These are phyloP conservation scores for Subanguina moxae DNA, from an alignment of 1,140 invertebrate genomes.

Conservation along the genomic window DNA sequence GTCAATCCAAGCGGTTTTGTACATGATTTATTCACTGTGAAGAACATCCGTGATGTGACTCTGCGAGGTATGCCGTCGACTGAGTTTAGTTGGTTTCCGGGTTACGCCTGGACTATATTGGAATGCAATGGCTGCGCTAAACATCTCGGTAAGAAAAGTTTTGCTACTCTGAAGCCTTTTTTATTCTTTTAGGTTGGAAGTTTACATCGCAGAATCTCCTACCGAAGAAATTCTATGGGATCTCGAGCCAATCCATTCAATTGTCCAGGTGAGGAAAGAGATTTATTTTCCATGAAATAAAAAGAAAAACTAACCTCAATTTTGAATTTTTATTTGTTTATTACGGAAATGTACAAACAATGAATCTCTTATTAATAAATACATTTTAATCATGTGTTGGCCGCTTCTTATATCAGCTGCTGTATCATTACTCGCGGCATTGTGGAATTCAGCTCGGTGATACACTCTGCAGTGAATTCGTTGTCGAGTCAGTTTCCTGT, in stretches of 20 bases:
- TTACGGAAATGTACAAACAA: no score
- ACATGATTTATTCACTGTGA: constrained; percentile 20
- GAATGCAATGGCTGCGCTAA: constrained; percentile 7
- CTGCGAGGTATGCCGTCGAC: constrained; percentile 5
- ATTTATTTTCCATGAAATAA: not conserved
- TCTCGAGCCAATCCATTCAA: not conserved
- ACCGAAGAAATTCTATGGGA: constrained; percentile 24
- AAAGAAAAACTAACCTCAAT: no score
- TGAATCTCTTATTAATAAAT: no score
- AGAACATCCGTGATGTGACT: not conserved
- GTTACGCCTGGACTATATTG: constrained; percentile 17
- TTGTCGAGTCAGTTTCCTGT: not conserved
- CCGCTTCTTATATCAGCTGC: no score
- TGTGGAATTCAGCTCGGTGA: no score
- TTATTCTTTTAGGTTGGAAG: constrained; percentile 1
- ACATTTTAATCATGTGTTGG: no score
- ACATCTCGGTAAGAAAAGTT: constrained; percentile 4
- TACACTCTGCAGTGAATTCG: no score
- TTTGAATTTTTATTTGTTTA: no score
- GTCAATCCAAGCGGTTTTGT: constrained; percentile 23
- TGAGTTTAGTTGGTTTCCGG: constrained; percentile 21
- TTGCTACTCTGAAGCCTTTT: no score
- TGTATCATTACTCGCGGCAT: no score
- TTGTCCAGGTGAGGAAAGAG: not conserved
- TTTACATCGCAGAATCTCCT: constrained; percentile 18